Evolutionary conservation across 2,888 invertebrate species (phyloP).

Genomic region (Pammene aurita): DNA sequence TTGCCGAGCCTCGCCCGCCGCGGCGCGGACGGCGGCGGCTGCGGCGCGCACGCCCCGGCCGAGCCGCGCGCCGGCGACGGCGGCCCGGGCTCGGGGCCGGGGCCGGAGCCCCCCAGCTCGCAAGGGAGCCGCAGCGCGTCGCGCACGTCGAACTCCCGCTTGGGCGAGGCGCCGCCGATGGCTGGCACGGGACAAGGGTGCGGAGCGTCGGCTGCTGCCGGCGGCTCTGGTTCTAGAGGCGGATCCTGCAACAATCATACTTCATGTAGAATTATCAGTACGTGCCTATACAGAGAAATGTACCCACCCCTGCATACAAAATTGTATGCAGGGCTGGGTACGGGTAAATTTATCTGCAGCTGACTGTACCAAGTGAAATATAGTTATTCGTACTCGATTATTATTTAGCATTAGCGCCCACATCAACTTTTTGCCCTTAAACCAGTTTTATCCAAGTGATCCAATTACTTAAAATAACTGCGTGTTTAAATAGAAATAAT

Average conservation of each 20-base stretch:
- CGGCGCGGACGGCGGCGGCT: constrained; percentile 78
- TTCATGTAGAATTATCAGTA: not conserved
- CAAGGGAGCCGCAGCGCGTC: constrained; percentile 68
- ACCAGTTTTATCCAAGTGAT: no score
- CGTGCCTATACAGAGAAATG: no score
- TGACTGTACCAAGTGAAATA: no score
- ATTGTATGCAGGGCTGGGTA: no score
- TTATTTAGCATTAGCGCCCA: no score
- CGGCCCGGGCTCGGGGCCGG: constrained; percentile 84
- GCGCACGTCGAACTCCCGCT: constrained; percentile 73
- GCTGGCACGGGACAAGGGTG: constrained; percentile 71
- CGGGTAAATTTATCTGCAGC: no score
- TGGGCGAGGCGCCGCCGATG: constrained; percentile 76
- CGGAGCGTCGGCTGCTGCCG: constrained; percentile 71
- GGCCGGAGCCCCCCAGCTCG: constrained; percentile 65
- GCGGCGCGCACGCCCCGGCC: constrained; percentile 85
- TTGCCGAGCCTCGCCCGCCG: constrained; percentile 81
- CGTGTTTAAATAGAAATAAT: no score
- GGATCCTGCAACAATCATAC: constrained; percentile 63
- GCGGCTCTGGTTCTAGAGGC: constrained; percentile 69
- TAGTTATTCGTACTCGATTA: no score
- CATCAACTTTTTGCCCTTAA: no score
- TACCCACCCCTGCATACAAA: no score
- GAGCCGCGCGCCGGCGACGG: constrained; percentile 88
- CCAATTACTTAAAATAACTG: no score